Evolutionary conservation across 92 coral and sea anemone genomes (phyloP).

Genomic region (Palythoa grandiflora): DNA sequence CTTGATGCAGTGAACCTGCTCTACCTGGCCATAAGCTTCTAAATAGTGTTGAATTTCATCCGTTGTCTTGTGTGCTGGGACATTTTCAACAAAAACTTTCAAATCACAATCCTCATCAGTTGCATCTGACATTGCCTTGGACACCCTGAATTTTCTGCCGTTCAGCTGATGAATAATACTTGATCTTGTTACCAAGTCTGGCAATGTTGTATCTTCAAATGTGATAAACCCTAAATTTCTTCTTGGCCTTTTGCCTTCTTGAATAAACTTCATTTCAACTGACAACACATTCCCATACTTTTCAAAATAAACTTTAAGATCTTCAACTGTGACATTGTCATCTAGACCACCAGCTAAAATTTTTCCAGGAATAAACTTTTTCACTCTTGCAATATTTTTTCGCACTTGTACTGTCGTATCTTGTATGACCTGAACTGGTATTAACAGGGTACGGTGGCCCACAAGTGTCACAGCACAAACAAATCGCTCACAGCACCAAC

Average conservation of each 20-base stretch:
- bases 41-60: slow-evolving; percentile 44
- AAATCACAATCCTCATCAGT: slow-evolving; percentile 37
- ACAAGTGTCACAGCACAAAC: no score
- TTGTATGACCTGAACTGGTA: slow-evolving; percentile 42
- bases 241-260: slow-evolving; percentile 33
- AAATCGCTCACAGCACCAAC: no score
- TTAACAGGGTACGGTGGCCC: not conserved
- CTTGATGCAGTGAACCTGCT: slow-evolving; percentile 33
- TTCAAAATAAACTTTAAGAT: slow-evolving; percentile 64
- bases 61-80: slow-evolving; percentile 57
- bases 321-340: slow-evolving; percentile 61
- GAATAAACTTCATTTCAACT: slow-evolving; percentile 62
- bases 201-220: slow-evolving; percentile 55
- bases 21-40: slow-evolving; percentile 56
- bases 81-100: slow-evolving; percentile 71
- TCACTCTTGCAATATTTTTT: slow-evolving; percentile 55
- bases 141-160: slow-evolving; percentile 59
- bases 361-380: slow-evolving; percentile 56
- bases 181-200: slow-evolving; percentile 37
- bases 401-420: slow-evolving; percentile 52
- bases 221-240: slow-evolving; percentile 65
- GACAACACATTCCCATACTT: slow-evolving; percentile 58
- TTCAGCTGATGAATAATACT: slow-evolving; percentile 41
- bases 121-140: slow-evolving; percentile 52
- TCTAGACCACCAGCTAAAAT: slow-evolving; percentile 58